Conservation (phyloP, 2,888 invertebrate species). For the Sepioteuthis lessoniana region DNA sequence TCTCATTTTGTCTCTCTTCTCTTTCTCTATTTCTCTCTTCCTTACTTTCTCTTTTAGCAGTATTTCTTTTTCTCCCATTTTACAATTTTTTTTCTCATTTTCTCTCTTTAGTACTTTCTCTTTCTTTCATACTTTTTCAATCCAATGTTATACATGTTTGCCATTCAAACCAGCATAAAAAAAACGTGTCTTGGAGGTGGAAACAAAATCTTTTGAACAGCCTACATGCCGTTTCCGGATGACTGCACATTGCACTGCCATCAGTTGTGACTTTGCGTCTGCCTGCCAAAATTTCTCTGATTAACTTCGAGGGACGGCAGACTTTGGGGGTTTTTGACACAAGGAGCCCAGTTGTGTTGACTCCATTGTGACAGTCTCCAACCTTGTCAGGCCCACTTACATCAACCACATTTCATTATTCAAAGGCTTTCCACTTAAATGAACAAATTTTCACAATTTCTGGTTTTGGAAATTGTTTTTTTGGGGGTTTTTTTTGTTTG, state of each 20-base stretch:
- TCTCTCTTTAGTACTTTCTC: not conserved
- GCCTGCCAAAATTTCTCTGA: conserved; percentile 33
- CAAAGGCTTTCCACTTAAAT: conserved; percentile 33
- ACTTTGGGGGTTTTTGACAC: not conserved
- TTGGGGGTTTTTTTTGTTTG: not conserved
- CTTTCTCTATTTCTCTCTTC: not conserved
- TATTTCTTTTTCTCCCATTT: not conserved
- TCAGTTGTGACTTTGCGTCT: conserved; percentile 14
- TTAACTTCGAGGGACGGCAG: conserved; percentile 11
- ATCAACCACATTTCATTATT: not conserved
- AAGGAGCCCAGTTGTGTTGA: not conserved
- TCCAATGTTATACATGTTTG: not conserved
- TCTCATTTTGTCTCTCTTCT: not conserved
- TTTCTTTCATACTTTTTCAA: not conserved
- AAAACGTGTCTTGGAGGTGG: not conserved
- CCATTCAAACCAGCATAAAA: conserved; percentile 15
- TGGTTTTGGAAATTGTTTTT: not conserved
- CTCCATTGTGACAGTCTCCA: conserved; percentile 33
- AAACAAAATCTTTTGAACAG: conserved; percentile 20
- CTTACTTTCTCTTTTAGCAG: not conserved
- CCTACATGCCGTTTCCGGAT: conserved; percentile 33
- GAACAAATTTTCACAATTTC: conserved; percentile 12
- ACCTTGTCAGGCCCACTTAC: conserved; percentile 12
- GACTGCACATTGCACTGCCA: conserved; percentile 33
- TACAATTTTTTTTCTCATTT: not conserved